Evolutionary conservation across 2,797 vertebrate species (phyloP), one percentile per base, ranked within the genome.

Genomic region (Bovichtus diacanthus): DNA sequence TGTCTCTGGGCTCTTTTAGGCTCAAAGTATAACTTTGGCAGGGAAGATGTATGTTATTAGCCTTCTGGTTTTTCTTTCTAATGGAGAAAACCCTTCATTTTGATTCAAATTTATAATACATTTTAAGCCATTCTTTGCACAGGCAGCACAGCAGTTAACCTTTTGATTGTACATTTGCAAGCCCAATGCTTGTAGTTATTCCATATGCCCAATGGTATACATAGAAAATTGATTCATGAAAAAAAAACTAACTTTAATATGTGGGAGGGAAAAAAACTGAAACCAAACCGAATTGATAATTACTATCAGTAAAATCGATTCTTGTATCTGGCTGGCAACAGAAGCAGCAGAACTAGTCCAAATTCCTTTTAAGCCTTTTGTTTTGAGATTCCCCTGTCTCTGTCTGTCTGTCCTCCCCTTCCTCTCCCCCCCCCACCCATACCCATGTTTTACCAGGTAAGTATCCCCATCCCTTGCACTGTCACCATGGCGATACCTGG

Each of bases 191-290:
- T 76, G 9, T 29, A 67, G 29, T 51, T 75, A 54, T 88, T 87
- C 88, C 94, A 95, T 94, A 93, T 93, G 96, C 97, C 96, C 98
- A 98, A 97, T 95, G 97, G 96, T 96, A 97, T 97, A 96, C 85
- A 82, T 68, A 68, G 25, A 80, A 82, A 85, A 79, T 54, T 80
- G 36, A 85, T 85, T 82, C 34, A 78, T 75, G 51, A 49, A 31
- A 43, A 87, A 71, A 47, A 53, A 53, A 63, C 11, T 49, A 82
- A 80, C 16, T 69, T 70, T 9, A 74, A 65, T 60, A 74, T 84
- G 73, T 87, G 74, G 70, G 69, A 76, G 76, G 59, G 75, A 90
- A 91, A 87, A 90, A 93, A 93, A 91, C 92, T 94, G 94, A 95
- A 95, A 93, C 85, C 92, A 95, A 95, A 95, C 93, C 85, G 69